Evolutionary conservation across 2,888 invertebrate species (phyloP).

Genomic region (Alviniconcha strummeri): DNA sequence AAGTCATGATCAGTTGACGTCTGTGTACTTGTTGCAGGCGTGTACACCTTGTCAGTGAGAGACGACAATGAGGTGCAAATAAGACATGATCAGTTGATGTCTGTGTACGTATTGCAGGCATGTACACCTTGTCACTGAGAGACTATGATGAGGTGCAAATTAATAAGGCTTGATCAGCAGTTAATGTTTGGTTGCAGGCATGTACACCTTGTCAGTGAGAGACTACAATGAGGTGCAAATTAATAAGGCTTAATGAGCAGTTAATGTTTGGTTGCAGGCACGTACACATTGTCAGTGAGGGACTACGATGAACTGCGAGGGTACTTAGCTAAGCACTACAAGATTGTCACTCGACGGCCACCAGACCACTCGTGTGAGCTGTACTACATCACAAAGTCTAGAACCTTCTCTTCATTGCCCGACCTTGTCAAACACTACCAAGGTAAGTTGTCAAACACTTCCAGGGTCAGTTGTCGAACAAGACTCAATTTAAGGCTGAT

Average conservation of each 20-base stretch:
- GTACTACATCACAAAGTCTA: slow-evolving; percentile 96
- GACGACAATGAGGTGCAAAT: slow-evolving; percentile 63
- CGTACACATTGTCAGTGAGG: slow-evolving; percentile 64
- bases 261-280: slow-evolving; percentile 44
- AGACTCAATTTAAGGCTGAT: too few relatives aligned
- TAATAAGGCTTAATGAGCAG: too few relatives aligned
- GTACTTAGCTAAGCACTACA: slow-evolving; percentile 66
- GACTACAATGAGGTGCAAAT: too few relatives aligned
- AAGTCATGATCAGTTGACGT: too few relatives aligned
- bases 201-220: too few relatives aligned
- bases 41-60: slow-evolving; percentile 48
- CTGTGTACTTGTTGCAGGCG: slow-evolving; percentile 50
- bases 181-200: too few relatives aligned
- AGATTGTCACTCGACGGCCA: slow-evolving; percentile 54
- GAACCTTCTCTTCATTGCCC: slow-evolving; percentile 86
- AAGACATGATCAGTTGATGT: too few relatives aligned
- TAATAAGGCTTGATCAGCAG: too few relatives aligned
- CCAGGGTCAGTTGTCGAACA: too few relatives aligned
- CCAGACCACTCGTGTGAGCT: slow-evolving; percentile 49
- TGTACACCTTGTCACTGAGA: slow-evolving; percentile 54
- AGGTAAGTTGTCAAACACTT: slow-evolving; percentile 46
- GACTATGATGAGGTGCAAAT: too few relatives aligned
- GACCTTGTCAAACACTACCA: slow-evolving; percentile 65
- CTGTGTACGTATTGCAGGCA: slow-evolving; percentile 26
- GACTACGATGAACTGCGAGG: slow-evolving; percentile 67